A percentile compares a stretch with the other conserved stretches of the same genome.
Conservation (phyloP, 2,888 invertebrate species). For the Perdita meconis region DNA sequence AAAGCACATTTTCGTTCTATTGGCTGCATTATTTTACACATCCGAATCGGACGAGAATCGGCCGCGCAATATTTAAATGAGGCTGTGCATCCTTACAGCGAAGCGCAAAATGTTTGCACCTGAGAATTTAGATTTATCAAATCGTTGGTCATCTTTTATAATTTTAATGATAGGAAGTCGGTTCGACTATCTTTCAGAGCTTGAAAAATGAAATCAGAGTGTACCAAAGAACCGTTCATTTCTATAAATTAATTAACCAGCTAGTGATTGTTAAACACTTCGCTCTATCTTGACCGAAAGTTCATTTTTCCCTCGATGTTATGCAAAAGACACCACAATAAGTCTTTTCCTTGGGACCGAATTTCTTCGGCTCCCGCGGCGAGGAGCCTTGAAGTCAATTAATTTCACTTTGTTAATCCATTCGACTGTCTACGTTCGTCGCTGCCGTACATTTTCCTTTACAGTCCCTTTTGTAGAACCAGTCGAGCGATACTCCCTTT, state of each 20-base stretch:
- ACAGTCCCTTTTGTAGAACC: slow-evolving; percentile 53
- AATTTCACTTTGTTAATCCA: slow-evolving; percentile 62
- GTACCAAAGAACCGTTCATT: neutral
- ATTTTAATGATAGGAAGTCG: too few species aligned
- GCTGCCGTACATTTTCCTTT: slow-evolving; percentile 14
- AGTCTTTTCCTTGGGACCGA: slow-evolving; percentile 16
- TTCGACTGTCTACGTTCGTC: slow-evolving; percentile 55
- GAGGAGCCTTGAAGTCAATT: slow-evolving; percentile 53
- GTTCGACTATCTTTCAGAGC: neutral
- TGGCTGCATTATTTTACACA: slow-evolving; percentile 3
- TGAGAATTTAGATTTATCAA: too few species aligned
- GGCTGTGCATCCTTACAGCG: too few species aligned
- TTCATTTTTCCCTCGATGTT: too few species aligned
- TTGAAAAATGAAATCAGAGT: neutral
- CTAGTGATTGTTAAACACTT: too few species aligned
- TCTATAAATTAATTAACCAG: too few species aligned
- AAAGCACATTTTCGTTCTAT: slow-evolving; percentile 33
- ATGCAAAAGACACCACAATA: too few species aligned
- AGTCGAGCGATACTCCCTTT: slow-evolving; percentile 54
- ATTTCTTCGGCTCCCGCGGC: slow-evolving; percentile 15
- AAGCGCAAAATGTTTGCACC: too few species aligned
- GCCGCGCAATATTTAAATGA: neutral
- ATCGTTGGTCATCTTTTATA: too few species aligned
- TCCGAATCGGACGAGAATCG: neutral
- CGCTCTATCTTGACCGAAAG: too few species aligned